Evolutionary conservation across 2,888 invertebrate genomes (phyloP).

Genomic region (Netelia inedita): DNA sequence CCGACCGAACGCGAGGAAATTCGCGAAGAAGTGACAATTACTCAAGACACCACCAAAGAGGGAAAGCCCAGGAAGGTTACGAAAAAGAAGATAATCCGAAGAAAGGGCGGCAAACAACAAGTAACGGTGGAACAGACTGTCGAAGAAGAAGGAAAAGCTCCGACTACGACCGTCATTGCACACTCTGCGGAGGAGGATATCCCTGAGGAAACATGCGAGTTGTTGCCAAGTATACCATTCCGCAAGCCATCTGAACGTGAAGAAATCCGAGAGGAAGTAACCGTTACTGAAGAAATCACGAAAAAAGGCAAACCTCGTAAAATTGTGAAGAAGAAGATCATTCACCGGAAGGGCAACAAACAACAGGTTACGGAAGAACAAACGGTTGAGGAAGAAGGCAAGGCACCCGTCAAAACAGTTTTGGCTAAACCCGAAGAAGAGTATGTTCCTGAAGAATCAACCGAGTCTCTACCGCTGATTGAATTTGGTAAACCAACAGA

Average conservation of each 20-base stretch:
- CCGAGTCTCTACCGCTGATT: slow-evolving; percentile 79
- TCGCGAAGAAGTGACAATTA: slow-evolving; percentile 73
- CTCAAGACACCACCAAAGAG: slow-evolving; percentile 73
- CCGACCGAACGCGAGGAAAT: slow-evolving; percentile 75
- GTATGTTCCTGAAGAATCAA: slow-evolving; percentile 70
- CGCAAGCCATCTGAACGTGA: slow-evolving; percentile 75
- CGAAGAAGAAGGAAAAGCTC: slow-evolving; percentile 78
- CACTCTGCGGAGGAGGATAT: slow-evolving; percentile 69
- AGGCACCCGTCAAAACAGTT: slow-evolving; percentile 83
- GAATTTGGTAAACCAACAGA: slow-evolving; percentile 63
- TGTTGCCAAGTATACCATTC: slow-evolving; percentile 67
- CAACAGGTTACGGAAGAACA: slow-evolving; percentile 85
- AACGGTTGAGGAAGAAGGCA: slow-evolving; percentile 82
- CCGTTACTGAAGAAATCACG: slow-evolving; percentile 81
- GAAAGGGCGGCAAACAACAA: slow-evolving; percentile 83
- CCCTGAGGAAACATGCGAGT: slow-evolving; percentile 74
- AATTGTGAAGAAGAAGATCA: slow-evolving; percentile 82
- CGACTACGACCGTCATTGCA: slow-evolving; percentile 68
- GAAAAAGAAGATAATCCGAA: slow-evolving; percentile 83
- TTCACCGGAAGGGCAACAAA: slow-evolving; percentile 82
- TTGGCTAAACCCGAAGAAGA: slow-evolving; percentile 77
- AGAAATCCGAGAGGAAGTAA: slow-evolving; percentile 81
- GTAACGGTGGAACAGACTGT: slow-evolving; percentile 79
- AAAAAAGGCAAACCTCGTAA: slow-evolving; percentile 75
- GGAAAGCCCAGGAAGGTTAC: slow-evolving; percentile 76